Conservation (phyloP, 2,888 invertebrate species). For the Flexamia atlantica region DNA sequence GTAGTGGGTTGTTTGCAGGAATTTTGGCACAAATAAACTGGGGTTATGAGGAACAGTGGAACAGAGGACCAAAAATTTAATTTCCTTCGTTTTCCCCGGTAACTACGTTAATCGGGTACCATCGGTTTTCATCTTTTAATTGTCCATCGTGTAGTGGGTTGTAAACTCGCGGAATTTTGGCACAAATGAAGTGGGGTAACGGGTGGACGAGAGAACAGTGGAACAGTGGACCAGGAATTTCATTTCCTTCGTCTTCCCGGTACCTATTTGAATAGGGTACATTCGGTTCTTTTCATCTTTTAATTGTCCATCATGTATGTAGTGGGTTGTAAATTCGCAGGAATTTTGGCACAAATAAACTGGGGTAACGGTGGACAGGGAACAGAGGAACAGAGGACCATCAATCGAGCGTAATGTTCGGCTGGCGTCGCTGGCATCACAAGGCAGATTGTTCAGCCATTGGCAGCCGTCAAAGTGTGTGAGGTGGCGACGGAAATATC, state of each 20-base stretch:
- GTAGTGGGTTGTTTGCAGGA: background rate
- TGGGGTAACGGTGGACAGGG: background rate
- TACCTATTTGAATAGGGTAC: no score
- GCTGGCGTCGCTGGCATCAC: slow-evolving; percentile 17
- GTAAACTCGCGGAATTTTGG: no score
- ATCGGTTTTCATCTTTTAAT: no score
- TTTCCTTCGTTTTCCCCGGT: no score
- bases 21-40: no score
- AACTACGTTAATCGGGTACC: no score
- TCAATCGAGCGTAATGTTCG: no score
- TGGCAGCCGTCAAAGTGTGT: slow-evolving; percentile 8
- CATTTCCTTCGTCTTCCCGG: slow-evolving; percentile 38
- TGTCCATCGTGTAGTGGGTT: no score
- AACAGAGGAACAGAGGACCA: no score
- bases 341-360: slow-evolving; percentile 24
- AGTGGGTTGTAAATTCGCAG: background rate
- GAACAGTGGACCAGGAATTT: slow-evolving; percentile 51
- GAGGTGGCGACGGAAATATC: background rate
- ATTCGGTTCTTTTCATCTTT: slow-evolving; percentile 6
- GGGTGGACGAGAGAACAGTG: no score
- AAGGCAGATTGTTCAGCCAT: background rate
- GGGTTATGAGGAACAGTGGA: no score
- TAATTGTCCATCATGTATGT: background rate
- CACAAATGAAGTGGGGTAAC: background rate
- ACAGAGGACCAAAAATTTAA: no score